Evolutionary conservation across 2,797 vertebrate species (phyloP).

Genomic region (Aldrovandia affinis): DNA sequence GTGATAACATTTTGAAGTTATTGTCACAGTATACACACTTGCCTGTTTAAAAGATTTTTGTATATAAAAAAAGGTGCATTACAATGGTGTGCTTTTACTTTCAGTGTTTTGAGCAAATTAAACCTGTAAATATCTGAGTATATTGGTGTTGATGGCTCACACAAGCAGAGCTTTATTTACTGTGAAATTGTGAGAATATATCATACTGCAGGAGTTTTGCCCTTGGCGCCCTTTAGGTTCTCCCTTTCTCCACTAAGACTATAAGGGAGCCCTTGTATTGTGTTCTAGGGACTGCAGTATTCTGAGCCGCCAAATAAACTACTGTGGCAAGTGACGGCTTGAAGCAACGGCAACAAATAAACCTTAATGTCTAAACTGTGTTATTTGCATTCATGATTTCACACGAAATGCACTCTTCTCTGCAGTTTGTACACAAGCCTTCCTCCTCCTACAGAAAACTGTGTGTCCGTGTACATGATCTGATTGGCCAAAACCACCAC

Average conservation of each 20-base stretch:
- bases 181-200: not conserved
- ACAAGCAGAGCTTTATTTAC: not conserved
- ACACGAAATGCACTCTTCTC: not conserved
- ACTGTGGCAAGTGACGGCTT: not conserved
- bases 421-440: not conserved
- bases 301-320: not conserved
- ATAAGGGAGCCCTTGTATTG: too few relatives aligned
- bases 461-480: not conserved
- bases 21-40: not conserved
- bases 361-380: not conserved
- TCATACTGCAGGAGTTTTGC: not conserved
- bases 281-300: not conserved
- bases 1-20: not conserved
- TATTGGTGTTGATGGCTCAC: not conserved
- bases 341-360: not conserved
- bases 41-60: not conserved
- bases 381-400: not conserved
- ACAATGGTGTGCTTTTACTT: not conserved
- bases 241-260: not conserved
- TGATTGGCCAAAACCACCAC: not conserved
- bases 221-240: not conserved
- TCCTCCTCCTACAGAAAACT: not conserved
- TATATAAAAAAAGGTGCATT: not conserved
- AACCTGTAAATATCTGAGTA: not conserved
- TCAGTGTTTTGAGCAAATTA: not conserved